Evolutionary conservation across 2,797 vertebrate genomes (phyloP).

Genomic region (Anabas testudineus): DNA sequence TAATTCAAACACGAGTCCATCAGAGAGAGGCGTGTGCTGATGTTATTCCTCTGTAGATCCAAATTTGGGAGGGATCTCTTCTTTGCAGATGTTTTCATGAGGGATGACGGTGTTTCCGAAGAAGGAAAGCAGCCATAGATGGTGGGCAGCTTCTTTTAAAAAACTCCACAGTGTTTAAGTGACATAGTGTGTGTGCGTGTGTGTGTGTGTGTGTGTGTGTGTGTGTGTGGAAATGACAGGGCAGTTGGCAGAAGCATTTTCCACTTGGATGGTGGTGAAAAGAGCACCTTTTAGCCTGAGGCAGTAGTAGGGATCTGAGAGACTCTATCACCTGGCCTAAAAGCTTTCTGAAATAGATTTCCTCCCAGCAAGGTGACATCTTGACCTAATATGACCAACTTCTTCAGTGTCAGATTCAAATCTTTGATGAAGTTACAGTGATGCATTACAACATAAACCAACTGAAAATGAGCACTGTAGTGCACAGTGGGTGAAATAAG

Average conservation of each 20-base stretch:
- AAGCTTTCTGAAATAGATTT: conserved; percentile 72
- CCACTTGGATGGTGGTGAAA: conserved; percentile 53
- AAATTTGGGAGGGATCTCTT: not conserved
- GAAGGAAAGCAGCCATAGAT: conserved; percentile 16
- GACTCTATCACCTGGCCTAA: conserved; percentile 57
- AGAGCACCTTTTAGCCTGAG: conserved; percentile 56
- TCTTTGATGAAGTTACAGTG: too few species aligned
- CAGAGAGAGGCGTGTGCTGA: conserved; percentile 32
- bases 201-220: conserved; percentile 8
- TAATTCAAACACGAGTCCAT: conserved; percentile 52
- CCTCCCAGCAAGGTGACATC: conserved; percentile 41
- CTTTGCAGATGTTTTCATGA: conserved; percentile 4
- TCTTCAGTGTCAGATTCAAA: too few species aligned
- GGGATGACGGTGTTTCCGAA: conserved; percentile 7
- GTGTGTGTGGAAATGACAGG: conserved; percentile 34
- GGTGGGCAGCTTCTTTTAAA: conserved; percentile 23
- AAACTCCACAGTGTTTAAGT: conserved; percentile 26
- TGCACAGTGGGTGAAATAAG: too few species aligned
- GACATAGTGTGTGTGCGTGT: conserved; percentile 8
- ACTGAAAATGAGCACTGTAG: too few species aligned
- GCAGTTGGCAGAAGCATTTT: conserved; percentile 39
- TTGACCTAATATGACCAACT: conserved; percentile 55
- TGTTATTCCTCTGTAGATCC: conserved; percentile 3
- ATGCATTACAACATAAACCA: too few species aligned
- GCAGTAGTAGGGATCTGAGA: conserved; percentile 38